phyloP scores from a whole-genome alignment of 2,797 vertebrate species.

The Cheirogaleus major region DNA sequence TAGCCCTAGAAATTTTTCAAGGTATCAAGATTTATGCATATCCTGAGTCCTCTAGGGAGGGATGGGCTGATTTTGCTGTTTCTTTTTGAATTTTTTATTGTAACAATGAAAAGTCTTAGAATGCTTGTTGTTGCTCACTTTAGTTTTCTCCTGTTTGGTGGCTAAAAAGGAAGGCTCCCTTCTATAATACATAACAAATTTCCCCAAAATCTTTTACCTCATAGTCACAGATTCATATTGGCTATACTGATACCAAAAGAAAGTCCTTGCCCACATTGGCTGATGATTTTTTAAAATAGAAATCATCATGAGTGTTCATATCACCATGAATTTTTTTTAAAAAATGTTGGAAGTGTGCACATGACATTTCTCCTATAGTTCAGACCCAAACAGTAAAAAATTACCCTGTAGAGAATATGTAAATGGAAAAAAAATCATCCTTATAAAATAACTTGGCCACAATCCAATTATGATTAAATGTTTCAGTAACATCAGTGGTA shows the following conservation, averaged over 20 bases:
- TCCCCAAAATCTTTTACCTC: neutral
- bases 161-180: neutral
- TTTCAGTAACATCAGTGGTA: neutral
- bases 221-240: neutral
- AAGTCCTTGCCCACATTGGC: neutral
- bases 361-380: neutral
- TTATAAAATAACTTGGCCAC: neutral
- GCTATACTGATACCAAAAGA: neutral
- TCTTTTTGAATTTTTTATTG: conserved; percentile 12
- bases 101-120: neutral
- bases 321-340: neutral
- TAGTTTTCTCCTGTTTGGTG: neutral
- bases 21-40: neutral
- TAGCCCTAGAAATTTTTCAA: neutral
- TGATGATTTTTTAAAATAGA: neutral
- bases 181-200: neutral
- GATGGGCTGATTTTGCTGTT: neutral
- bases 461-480: neutral
- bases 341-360: neutral
- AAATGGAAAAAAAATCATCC: neutral
- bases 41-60: neutral
- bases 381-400: neutral
- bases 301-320: neutral
- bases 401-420: neutral
- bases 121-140: neutral